Base-by-base conservation (phyloP, 1,140 invertebrate species). In the Zaprionus vittiger region DNA sequence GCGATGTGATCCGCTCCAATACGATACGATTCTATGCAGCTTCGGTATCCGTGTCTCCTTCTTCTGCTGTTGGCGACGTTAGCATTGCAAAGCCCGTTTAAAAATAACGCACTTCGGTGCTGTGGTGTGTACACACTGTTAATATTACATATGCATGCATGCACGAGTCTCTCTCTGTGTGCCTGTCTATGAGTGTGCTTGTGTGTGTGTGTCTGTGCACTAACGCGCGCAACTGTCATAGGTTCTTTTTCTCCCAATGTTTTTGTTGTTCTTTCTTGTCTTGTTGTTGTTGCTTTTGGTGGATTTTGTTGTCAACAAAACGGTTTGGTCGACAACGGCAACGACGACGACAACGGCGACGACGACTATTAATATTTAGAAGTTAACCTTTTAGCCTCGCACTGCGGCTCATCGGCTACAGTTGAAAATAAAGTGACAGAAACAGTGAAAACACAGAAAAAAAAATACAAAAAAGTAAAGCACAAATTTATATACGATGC, bases 331-430 rank as follows among this genome's bases (percentile, higher is more conserved):
- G 67, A 64, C 64, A 44, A 44, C 41, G 15, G n/a, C 41, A n/a
- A 44, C 41, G 41, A 47, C 47, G 47, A 52, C 79, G 71, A 83
- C 87, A 1, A 20, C 20, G 20, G 20, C 20, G 57, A 62, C 73
- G 71, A 83, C 87, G 87, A 85, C 91, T 91, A 92, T 92, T 92
- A 92, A 92, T 92, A 92, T 92, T 92, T 92, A 92, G 91, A 92
- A 92, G 91, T 92, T 92, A 92, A 92, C 91, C 91, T 92, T 91
- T 92, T 92, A 92, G 91, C 91, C 91, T 85, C 62, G 71, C 69
- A 83, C 79, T 77, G 74, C 83, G 78, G 85, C 81, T 81, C 84
- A 87, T 89, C 73, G 84, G 83, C 83, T 89, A 87, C 83, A 85
- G 74, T 85, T 82, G 72, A 62, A 86, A 84, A 89, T 80, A 81